Base-by-base conservation (phyloP, 2,113 vertebrate species). In the Gasterosteus nipponicus region DNA sequence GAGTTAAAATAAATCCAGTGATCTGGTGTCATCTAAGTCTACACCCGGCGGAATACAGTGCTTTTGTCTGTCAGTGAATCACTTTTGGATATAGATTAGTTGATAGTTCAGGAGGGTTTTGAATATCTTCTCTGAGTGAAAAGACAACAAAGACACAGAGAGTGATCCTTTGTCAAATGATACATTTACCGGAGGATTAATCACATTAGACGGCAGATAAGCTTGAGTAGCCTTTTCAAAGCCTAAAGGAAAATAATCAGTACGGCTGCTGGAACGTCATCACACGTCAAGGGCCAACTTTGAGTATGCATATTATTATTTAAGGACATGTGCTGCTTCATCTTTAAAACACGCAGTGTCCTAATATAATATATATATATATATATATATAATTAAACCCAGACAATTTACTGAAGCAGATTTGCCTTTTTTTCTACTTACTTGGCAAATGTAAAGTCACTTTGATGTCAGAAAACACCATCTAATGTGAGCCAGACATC, bases 131-230 rank as follows among this genome's bases (percentile, higher is more conserved):
- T 59, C 61, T 46, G 77, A 83, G 65, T 54, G 53, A 80, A 83
- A 76, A 80, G 60, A 82, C 58, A 83, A 86, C 89, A 91, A 86
- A 87, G 84, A 78, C 44, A 82, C 63, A 41, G 75, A 73, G 63
- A 60, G 65, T 62, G 84, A 87, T 83, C 86, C 85, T 69, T 89
- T 76, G 88, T 87, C 84, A 87, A 84, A 85, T 81, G 85, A 91
- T 83, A 84, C 78, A 82, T 86, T 87, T 74, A 83, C 71, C 58
- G 10, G 26, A 29, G 79, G 82, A 88, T 86, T 88, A 81, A 89
- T 88, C 71, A 83, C 59, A 82, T 79, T 73, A 69, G 66, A 87
- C 61, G 57, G 61, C 73, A 61, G 69, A 74, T 78, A 75, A 72
- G 62, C 53, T 47, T 57, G 53, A 85, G 69, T 56, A 72, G 22